Percentiles rank a stretch among this genome's conserved stretches.
These are phyloP conservation scores for Epiblema foenella DNA, from an alignment of 2,888 invertebrate species.

Conservation along the genomic window DNA sequence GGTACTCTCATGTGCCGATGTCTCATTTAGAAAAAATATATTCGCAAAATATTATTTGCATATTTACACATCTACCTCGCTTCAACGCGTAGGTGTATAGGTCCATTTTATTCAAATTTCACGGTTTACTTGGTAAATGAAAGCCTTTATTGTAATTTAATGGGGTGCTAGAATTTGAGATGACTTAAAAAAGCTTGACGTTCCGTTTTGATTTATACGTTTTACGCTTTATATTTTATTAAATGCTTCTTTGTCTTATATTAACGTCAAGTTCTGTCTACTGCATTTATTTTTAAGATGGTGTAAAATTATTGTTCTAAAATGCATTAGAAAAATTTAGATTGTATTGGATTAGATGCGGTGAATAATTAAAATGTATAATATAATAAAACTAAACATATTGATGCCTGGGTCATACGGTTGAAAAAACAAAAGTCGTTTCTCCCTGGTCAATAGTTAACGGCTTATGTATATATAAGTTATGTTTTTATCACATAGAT, in stretches of 20 bases:
- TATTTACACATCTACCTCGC: not conserved
- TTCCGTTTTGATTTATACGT: constrained; percentile 5
- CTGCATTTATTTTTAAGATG: not conserved
- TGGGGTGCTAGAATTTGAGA: constrained; percentile 5
- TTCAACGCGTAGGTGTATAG: not conserved
- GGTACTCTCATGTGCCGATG: not conserved
- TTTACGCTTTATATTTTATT: not conserved
- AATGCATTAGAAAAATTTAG: too few species aligned
- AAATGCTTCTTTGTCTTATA: not conserved
- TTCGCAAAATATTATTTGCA: not conserved
- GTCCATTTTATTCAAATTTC: not conserved
- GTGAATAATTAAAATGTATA: too few species aligned
- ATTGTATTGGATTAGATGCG: too few species aligned
- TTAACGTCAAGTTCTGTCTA: not conserved
- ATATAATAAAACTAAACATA: too few species aligned
- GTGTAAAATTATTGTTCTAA: constrained; percentile 1
- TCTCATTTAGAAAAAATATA: not conserved
- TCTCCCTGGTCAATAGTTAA: too few species aligned
- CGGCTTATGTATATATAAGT: too few species aligned
- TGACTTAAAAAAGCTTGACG: constrained; percentile 6
- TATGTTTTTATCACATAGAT: too few species aligned
- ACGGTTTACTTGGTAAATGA: not conserved
- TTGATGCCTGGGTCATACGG: too few species aligned
- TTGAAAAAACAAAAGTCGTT: too few species aligned
- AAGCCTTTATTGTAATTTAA: constrained; percentile 24